These are phyloP conservation scores for Diploptera punctata DNA, from an alignment of 2,888 invertebrate genomes.

Conservation along the genomic window DNA sequence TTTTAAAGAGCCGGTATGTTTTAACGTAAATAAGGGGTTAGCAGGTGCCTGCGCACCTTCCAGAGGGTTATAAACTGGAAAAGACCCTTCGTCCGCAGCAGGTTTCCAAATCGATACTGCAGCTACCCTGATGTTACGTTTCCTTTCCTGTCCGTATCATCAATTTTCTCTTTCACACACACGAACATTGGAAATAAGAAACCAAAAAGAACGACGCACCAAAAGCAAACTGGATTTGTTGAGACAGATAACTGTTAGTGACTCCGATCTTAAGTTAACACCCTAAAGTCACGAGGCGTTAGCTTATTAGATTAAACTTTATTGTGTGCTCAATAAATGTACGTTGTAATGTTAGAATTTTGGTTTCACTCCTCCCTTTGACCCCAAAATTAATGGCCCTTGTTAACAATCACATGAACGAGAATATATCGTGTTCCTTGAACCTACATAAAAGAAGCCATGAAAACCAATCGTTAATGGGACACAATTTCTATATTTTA, in stretches of 20 bases:
- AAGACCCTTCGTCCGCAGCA: neutral
- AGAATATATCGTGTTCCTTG: too few relatives aligned
- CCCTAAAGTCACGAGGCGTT: neutral
- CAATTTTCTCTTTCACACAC: constrained; percentile 29
- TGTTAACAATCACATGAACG: too few relatives aligned
- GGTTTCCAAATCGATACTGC: neutral
- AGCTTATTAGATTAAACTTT: constrained; percentile 1
- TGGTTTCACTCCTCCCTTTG: too few relatives aligned
- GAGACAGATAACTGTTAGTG: neutral
- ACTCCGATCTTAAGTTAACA: neutral
- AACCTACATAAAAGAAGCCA: too few relatives aligned
- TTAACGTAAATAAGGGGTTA: too few relatives aligned
- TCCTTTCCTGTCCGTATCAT: constrained; percentile 3
- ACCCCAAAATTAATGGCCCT: too few relatives aligned
- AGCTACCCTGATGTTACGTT: constrained; percentile 2
- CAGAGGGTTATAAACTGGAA: too few relatives aligned
- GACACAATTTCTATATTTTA: too few relatives aligned
- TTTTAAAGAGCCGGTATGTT: too few relatives aligned
- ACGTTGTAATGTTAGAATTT: too few relatives aligned
- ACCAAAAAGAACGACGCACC: neutral
- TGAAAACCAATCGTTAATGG: too few relatives aligned
- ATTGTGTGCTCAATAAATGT: neutral
- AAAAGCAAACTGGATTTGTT: neutral
- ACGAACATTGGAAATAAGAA: neutral
- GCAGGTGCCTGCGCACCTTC: too few relatives aligned